Conservation (phyloP, 1,140 invertebrate genomes). For the Meloidogyne chitwoodi region DNA sequence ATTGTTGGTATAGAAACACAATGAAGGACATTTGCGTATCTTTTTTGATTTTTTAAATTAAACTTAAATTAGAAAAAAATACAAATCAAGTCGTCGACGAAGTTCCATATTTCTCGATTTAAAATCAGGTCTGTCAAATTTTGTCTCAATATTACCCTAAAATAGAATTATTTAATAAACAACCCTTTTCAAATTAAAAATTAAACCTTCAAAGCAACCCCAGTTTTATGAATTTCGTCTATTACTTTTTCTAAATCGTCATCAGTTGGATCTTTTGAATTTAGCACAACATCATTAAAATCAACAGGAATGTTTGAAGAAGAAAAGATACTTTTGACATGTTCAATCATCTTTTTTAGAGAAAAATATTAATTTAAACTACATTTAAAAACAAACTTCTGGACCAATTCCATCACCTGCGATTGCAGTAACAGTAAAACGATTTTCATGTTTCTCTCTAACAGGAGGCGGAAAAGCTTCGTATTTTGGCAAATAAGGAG, state of each 20-base stretch:
- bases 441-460: constrained; percentile 89
- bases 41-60: constrained; percentile 60
- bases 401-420: constrained; percentile 89
- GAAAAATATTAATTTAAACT: neutral
- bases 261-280: constrained; percentile 73
- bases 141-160: constrained; percentile 59
- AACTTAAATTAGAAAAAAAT: constrained; percentile 25
- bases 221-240: constrained; percentile 89
- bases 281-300: constrained; percentile 87
- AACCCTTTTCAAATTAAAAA: no score
- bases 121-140: constrained; percentile 57
- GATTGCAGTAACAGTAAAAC: constrained; percentile 84
- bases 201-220: constrained; percentile 71
- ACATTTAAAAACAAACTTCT: no score
- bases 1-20: constrained; percentile 88
- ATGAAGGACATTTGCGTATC: constrained; percentile 87
- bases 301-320: constrained; percentile 85
- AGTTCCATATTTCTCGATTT: constrained; percentile 55
- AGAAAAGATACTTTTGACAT: constrained; percentile 45
- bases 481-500: no score
- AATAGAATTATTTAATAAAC: constrained; percentile 9
- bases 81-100: constrained; percentile 47
- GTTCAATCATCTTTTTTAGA: neutral
- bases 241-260: constrained; percentile 86
- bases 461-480: no score